A percentile compares a stretch with the other conserved stretches of the same genome.
These are phyloP conservation scores for Centropristis striata DNA, from an alignment of 2,113 vertebrate genomes.

Conservation along the genomic window DNA sequence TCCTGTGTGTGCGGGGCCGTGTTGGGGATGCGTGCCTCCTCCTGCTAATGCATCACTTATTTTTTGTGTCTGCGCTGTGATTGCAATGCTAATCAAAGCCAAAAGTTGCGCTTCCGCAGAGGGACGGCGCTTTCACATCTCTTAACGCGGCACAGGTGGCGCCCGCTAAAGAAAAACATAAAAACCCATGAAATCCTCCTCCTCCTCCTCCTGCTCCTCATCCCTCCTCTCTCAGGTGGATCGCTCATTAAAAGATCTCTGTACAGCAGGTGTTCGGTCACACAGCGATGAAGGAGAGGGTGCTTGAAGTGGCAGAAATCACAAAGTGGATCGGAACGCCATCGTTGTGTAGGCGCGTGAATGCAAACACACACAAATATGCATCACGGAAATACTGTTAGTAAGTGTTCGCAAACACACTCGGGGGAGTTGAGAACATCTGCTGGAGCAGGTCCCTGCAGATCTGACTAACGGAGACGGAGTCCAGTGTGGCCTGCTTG, in stretches of 20 bases:
- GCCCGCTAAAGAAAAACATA: constrained; percentile 40
- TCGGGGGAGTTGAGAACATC: constrained; percentile 64
- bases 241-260: constrained; percentile 76
- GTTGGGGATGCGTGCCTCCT: constrained; percentile 42
- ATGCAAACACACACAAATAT: constrained; percentile 25
- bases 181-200: constrained; percentile 64
- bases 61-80: constrained; percentile 31
- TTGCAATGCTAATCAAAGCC: constrained; percentile 73
- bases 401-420: constrained; percentile 46
- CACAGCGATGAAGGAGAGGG: constrained; percentile 74
- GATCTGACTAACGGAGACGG: constrained; percentile 45
- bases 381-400: constrained; percentile 1
- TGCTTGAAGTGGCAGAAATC: constrained; percentile 84
- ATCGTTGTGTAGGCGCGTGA: neutral
- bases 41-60: constrained; percentile 55
- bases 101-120: constrained; percentile 33
- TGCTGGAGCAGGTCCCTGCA: constrained; percentile 69
- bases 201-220: constrained; percentile 48
- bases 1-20: constrained; percentile 20
- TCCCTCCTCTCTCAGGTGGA: constrained; percentile 72
- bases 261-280: constrained; percentile 82
- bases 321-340: constrained; percentile 72
- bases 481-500: constrained; percentile 17
- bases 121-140: constrained; percentile 64
- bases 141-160: constrained; percentile 70